Percentiles rank a stretch among this genome's conserved stretches.
Evolutionary conservation across 2,113 vertebrate species (phyloP).

Genomic region (Speoplatyrhinus poulsoni): DNA sequence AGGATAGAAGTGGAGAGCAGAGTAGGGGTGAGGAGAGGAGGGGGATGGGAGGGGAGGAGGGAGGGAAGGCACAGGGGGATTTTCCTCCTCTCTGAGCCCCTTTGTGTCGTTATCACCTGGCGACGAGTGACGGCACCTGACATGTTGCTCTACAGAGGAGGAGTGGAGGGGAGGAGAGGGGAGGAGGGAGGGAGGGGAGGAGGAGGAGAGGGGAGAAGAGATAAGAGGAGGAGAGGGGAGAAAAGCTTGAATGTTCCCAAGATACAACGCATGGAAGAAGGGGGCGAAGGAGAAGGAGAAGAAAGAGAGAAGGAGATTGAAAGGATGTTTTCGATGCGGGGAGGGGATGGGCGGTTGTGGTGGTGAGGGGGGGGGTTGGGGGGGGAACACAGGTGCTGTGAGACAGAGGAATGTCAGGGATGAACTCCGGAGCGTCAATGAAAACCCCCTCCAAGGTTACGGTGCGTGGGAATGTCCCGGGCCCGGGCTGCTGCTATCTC

Average conservation of each 20-base stretch:
- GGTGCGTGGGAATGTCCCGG: constrained; percentile 24
- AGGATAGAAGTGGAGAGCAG: constrained; percentile 46
- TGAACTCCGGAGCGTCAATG: constrained; percentile 51
- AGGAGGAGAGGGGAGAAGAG: constrained; percentile 43
- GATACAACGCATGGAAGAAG: constrained; percentile 44
- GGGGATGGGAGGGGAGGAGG: not conserved
- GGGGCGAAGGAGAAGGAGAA: constrained; percentile 36
- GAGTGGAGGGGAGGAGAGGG: constrained; percentile 25
- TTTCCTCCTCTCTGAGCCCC: constrained; percentile 61
- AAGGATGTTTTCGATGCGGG: constrained; percentile 2
- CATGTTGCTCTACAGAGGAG: constrained; percentile 66
- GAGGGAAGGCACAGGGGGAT: constrained; percentile 32
- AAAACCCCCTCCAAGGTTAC: constrained; percentile 19
- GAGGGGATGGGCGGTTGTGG: too few species aligned
- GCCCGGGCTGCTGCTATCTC: constrained; percentile 34
- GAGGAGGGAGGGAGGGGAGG: constrained; percentile 34
- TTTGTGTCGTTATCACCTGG: constrained; percentile 77
- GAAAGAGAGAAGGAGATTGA: constrained; percentile 49
- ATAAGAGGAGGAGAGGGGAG: constrained; percentile 54
- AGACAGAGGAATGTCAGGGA: constrained; percentile 59
- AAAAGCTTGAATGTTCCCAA: constrained; percentile 72
- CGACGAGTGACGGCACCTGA: constrained; percentile 67
- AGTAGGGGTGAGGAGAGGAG: not conserved
- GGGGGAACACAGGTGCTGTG: constrained; percentile 60
- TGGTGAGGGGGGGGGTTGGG: not conserved